phyloP scores from a whole-genome alignment of 2,797 vertebrate genomes.

The Sarcoramphus papa region DNA sequence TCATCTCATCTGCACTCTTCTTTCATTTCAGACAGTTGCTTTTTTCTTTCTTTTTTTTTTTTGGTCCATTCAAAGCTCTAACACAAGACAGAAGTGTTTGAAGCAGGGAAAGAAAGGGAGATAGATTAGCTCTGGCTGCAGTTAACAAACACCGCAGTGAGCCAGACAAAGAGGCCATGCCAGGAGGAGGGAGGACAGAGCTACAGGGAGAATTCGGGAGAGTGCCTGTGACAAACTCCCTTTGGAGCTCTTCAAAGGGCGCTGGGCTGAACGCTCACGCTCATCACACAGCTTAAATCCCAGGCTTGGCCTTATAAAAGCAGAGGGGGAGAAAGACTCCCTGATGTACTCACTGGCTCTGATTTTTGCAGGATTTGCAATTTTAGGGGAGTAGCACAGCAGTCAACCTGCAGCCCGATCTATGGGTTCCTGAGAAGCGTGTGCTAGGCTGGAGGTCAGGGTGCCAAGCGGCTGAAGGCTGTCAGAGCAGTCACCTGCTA shows the following conservation, averaged over 20 bases:
- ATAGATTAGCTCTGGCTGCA: conserved; percentile 11
- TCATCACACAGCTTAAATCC: background rate
- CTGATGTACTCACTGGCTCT: background rate
- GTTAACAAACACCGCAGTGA: background rate
- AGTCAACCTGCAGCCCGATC: background rate
- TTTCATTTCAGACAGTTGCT: conserved; percentile 14
- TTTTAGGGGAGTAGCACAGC: background rate
- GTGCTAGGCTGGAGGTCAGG: background rate
- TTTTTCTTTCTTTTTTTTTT: background rate
- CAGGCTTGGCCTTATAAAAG: background rate
- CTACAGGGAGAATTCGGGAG: background rate
- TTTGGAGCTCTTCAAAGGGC: background rate
- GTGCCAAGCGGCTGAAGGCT: background rate
- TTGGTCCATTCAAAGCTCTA: background rate
- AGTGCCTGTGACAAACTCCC: background rate
- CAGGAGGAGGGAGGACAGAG: background rate
- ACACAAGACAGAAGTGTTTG: background rate
- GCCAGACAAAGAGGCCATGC: background rate
- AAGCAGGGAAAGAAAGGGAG: conserved; percentile 15
- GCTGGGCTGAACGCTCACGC: background rate
- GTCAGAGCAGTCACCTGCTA: background rate
- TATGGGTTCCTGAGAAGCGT: accelerated
- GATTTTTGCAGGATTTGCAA: background rate
- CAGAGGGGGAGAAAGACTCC: background rate
- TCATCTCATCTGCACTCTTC: conserved; percentile 25